A percentile compares a stretch with the other conserved stretches of the same genome.
Conservation (phyloP, 2,888 invertebrate species). For the Cataglyphis altisquamis region DNA sequence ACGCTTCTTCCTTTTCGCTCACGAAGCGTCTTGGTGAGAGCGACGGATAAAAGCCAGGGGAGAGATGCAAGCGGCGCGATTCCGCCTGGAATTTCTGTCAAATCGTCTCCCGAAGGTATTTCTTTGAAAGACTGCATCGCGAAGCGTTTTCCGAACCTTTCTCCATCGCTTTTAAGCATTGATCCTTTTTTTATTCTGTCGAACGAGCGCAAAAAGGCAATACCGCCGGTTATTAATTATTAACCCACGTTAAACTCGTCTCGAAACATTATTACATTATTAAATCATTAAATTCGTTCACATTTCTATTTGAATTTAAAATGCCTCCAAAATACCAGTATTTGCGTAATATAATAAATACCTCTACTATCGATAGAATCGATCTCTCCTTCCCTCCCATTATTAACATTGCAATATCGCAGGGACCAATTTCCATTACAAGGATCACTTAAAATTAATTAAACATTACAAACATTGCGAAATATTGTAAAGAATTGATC, state of each 20-base stretch:
- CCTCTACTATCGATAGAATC: not conserved
- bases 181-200: not conserved
- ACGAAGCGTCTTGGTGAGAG: constrained; percentile 45
- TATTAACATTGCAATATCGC: not conserved
- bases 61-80: constrained; percentile 57
- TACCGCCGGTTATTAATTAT: not conserved
- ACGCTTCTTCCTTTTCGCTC: constrained; percentile 52
- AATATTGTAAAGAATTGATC: not conserved
- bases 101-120: not conserved
- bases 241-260: not conserved
- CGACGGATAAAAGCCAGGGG: constrained; percentile 28
- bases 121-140: constrained; percentile 12
- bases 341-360: constrained; percentile 4
- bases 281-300: not conserved
- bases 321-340: not conserved
- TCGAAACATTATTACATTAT: constrained; percentile 9
- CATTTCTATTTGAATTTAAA: not conserved
- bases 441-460: not conserved
- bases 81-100: constrained; percentile 52
- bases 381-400: not conserved
- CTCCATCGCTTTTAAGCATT: too few species aligned
- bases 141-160: not conserved
- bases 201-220: not conserved
- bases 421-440: not conserved
- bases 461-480: not conserved